Evolutionary conservation across 1,140 invertebrate genomes (phyloP), one percentile per base, ranked within the genome.

Genomic region (Drosophila sechellia): DNA sequence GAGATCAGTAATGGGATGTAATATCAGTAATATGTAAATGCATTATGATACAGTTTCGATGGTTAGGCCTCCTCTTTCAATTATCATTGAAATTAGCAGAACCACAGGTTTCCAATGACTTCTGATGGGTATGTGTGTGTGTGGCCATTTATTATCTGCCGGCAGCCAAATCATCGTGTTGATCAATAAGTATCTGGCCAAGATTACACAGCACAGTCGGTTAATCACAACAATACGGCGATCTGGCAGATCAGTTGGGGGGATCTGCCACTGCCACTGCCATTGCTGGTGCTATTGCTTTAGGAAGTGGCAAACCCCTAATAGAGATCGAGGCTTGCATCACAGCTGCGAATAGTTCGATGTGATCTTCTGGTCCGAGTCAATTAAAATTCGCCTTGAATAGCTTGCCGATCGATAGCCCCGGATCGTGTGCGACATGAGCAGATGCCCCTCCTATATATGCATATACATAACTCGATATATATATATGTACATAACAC

Each of bases 371-470:
- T 70, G 64, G 27, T 42, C 27, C 31, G 64, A 68, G 65, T 71
- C 65, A 71, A 71, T 71, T 71, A 70, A 70, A 70, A 71, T 70
- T 71, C 53, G 68, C 65, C 68, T 71, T 71, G 68, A 71, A 71
- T 70, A 70, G 45, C 46, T 22, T 35, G 37, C 25, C 65, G 65
- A 71, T 71, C 68, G 37, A 71, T 71, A 40, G 65, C 64, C 45
- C 45, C 64, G 61, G 60, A 34, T 40, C 53, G 54, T 35, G 60
- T 39, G 45, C 59, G 64, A 68, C 64, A 68, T 65, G 63, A 52
- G 59, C 59, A 52, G 56, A 35, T 45, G 40, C 15, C 40, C 27
- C 48, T 25, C 3, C 20, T 69, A 55, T 37, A 40, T 15, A 27
- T 22, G 34, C 25, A 56, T 10, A 48, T 48, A 27, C n/a, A 27